Evolutionary conservation across 1,140 invertebrate species (phyloP), one percentile per base, ranked within the genome.

Genomic region (Neodiprion lecontei): DNA sequence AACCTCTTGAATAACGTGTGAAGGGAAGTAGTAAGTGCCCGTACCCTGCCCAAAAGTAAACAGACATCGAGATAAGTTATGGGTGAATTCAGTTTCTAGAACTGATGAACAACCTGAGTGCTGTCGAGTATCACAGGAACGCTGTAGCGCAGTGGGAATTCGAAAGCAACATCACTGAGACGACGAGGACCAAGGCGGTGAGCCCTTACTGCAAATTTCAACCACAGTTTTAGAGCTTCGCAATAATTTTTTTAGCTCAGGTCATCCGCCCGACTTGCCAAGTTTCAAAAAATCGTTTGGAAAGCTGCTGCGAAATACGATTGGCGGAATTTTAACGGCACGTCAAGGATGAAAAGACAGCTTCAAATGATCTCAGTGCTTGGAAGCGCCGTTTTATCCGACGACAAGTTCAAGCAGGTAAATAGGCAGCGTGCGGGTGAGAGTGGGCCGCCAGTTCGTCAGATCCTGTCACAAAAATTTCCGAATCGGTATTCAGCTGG

Each of bases 241-340:
- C 40, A n/a, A 73, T 67, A 1, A 17, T 69, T 69, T 23, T 67
- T 49, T 48, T 17, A 75, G 74, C n/a, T 75, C 40, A 72, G 53
- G 40, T 71, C 74, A 11, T 75, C 74, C 21, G 67, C 53, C 40
- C 53, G 69, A 50, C 67, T 75, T 0, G 74, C 74, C 28, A 23
- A 70, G 71, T 75, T 75, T 47, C 74, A 75, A 67, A 75, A 70
- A 69, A 48, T 12, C 9, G 70, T 75, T n/a, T 75, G 74, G 74
- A 69, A 67, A 67, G 74, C 74, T 47, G 70, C 74, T 48, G 71
- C n/a, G 70, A 69, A 72, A 67, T 75, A 75, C 70, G 74, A 75
- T 28, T 75, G 74, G 74, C 7, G n/a, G 14, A 75, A 69, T 72
- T 75, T 75, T 48, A 69, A 75, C 23, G 74, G 71, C 14, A 53